Base-by-base conservation (phyloP, 2,797 vertebrate species). In the Platyrinchus mystaceus region DNA sequence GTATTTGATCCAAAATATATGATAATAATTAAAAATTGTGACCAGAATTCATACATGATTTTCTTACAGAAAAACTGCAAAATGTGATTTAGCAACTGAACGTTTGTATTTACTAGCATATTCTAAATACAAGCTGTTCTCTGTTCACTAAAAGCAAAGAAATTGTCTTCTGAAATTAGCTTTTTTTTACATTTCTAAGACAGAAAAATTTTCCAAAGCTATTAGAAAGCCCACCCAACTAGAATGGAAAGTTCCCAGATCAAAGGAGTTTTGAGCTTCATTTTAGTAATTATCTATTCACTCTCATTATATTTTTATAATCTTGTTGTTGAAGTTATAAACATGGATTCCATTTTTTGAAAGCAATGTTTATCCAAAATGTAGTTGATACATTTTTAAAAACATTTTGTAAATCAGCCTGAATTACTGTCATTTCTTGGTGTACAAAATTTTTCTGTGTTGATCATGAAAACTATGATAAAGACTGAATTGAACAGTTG, bases 161-260 rank as follows among this genome's bases (percentile, higher is more conserved):
- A 63, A 24, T 1, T 4, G 2, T 75, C 12, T 53, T 71, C 44
- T 28, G 39, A 21, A 34, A 56, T 30, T 10, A 46, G 0, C 0
- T n/a, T 58, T 70, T 74, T 76, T 32, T 37, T 37, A 37, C 5
- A 27, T 41, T 73, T 66, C 88, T 64, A 60, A 87, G 8, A 37
- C 6, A 81, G 3, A 2, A 1, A 53, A 43, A 46, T 73, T 58
- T 81, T 73, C 53, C 37, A 68, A 76, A 86, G 4, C 4, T 7
- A n/a, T 10, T 71, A 69, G 8, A 70, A 88, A 89, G 7, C 18
- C 10, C 5, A 85, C 4, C 1, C 7, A 67, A 13, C 6, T 44
- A 60, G 2, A 22, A 68, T 7, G 6, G 28, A 50, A 10, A 59
- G 15, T 24, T 80, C 16, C 20, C 6, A 70, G 9, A 41, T 39